These are phyloP conservation scores for Clepsis dumicolana DNA, from an alignment of 2,888 invertebrate species.

Conservation along the genomic window DNA sequence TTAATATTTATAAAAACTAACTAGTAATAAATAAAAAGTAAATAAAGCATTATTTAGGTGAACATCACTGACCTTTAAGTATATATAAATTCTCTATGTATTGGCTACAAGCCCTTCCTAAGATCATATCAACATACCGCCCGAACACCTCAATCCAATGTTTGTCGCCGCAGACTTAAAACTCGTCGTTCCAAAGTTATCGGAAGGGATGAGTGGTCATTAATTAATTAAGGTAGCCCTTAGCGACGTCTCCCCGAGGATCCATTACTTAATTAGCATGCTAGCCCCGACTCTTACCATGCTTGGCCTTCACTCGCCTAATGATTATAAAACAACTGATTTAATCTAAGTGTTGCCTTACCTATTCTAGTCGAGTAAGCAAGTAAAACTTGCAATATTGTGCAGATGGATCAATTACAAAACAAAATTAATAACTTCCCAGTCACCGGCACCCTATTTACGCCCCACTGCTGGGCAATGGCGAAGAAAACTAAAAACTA, in stretches of 20 bases:
- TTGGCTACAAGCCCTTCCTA: background rate
- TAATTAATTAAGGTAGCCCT: constrained; percentile 83
- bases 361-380: background rate
- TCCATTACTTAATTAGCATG: constrained; percentile 83
- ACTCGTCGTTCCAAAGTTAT: constrained; percentile 68
- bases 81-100: too few species aligned
- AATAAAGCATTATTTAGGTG: too few species aligned
- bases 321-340: constrained; percentile 24
- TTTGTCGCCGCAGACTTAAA: constrained; percentile 54
- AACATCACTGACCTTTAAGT: too few species aligned
- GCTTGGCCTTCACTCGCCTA: constrained; percentile 16
- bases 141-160: constrained; percentile 19
- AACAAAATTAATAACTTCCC: too few species aligned
- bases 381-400: background rate
- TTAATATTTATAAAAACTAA: too few species aligned
- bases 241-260: constrained; percentile 74
- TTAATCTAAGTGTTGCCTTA: constrained; percentile 4
- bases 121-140: constrained; percentile 12
- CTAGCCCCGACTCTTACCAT: constrained; percentile 35
- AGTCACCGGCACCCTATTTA: too few species aligned
- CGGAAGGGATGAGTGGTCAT: constrained; percentile 76
- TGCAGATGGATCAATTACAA: too few species aligned
- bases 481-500: too few species aligned
- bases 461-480: too few species aligned
- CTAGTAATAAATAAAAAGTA: too few species aligned